Percentiles rank a stretch among this genome's conserved stretches.
phyloP scores from a whole-genome alignment of 2,888 invertebrate genomes.

The Tiphia femorata region DNA sequence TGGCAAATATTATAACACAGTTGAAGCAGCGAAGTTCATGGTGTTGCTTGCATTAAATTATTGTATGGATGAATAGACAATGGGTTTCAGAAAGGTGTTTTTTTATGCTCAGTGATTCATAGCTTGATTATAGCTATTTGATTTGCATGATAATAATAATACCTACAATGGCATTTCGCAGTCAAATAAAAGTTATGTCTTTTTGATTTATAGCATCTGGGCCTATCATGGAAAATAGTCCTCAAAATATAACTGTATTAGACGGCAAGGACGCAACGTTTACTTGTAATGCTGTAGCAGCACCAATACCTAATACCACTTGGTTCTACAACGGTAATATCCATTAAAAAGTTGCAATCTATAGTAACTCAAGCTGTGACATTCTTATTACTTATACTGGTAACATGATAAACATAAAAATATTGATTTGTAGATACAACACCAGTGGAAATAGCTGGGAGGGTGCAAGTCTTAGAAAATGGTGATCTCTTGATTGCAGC shows the following conservation, averaged over 20 bases:
- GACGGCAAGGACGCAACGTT: constrained; percentile 94
- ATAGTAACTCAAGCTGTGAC: constrained; percentile 21
- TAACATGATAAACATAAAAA: not conserved
- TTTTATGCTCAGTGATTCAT: not conserved
- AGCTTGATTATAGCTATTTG: not conserved
- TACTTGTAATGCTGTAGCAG: constrained; percentile 88
- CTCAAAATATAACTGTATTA: constrained; percentile 88
- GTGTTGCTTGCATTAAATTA: too few species aligned
- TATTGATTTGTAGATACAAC: constrained; percentile 71
- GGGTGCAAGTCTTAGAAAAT: constrained; percentile 87
- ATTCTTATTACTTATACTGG: too few species aligned
- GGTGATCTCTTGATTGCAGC: constrained; percentile 91
- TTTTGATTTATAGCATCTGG: constrained; percentile 79
- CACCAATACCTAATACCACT: constrained; percentile 90
- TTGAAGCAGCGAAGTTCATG: too few species aligned
- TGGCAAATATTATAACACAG: too few species aligned
- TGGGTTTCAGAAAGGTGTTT: not conserved
- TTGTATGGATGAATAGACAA: too few species aligned
- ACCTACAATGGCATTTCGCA: too few species aligned
- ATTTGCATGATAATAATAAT: not conserved
- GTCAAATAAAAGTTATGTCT: not conserved
- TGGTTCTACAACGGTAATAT: constrained; percentile 90
- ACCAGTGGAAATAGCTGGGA: constrained; percentile 77
- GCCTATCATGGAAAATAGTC: constrained; percentile 87
- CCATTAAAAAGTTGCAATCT: not conserved